Percentiles rank a stretch among this genome's conserved stretches.
Conservation (phyloP, 1,140 invertebrate species). For the Steinernema feltiae region DNA sequence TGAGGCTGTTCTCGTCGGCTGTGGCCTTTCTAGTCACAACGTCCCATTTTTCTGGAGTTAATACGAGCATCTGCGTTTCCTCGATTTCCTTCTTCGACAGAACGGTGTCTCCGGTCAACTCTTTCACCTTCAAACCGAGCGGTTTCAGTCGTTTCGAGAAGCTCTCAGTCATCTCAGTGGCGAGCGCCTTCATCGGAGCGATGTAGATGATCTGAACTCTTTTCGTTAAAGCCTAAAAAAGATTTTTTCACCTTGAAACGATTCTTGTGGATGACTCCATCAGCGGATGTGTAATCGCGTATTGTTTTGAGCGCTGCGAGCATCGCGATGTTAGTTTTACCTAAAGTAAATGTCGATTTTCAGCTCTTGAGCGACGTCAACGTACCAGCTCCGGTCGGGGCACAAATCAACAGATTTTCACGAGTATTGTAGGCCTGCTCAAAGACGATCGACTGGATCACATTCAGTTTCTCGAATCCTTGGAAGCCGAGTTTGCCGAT, state of each 20-base stretch:
- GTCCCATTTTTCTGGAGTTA: constrained; percentile 99
- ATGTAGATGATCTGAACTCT: constrained; percentile 82
- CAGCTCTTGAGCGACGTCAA: too few species aligned
- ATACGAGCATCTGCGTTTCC: constrained; percentile 87
- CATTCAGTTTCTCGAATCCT: constrained; percentile 77
- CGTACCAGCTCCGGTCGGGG: constrained; percentile 91
- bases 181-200: constrained; percentile 97
- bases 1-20: constrained; percentile 79
- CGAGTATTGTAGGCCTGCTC: constrained; percentile 89
- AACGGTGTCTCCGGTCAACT: constrained; percentile 97
- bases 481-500: constrained; percentile 78
- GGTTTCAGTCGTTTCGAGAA: constrained; percentile 74
- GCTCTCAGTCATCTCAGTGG: constrained; percentile 92
- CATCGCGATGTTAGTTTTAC: constrained; percentile 97
- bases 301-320: constrained; percentile 83
- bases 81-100: constrained; percentile 87
- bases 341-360: too few species aligned
- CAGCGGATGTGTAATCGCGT: constrained; percentile 66
- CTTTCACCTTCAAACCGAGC: constrained; percentile 76
- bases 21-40: constrained; percentile 87
- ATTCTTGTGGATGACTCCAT: constrained; percentile 72
- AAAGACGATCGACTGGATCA: constrained; percentile 92
- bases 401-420: constrained; percentile 91
- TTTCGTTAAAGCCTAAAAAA: constrained; percentile 21
- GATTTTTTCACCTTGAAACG: constrained; percentile 74